phyloP scores from a whole-genome alignment of 2,113 vertebrate genomes.

The human (Homo sapiens) region GRCh38 chr21:15847001-15847500 shows the following conservation, averaged over 20 bases:
- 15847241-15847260: not conserved
- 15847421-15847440: not conserved
- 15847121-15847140: not conserved
- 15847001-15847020: not conserved
- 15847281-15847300: not conserved
- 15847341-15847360: not conserved
- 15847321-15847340: not conserved
- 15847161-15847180: not conserved
- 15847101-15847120: not conserved
- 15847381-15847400: not conserved
- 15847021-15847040: not conserved
- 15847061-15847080: not conserved
- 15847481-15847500: not conserved
- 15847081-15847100: not conserved
- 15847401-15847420: not conserved
- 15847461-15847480: not conserved
- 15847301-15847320: slow-evolving; percentile 3
- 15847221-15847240: not conserved
- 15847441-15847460: not conserved
- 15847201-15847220: not conserved
- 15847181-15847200: not conserved
- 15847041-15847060: not conserved
- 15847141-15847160: not conserved
- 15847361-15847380: not conserved
- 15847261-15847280: not conserved